Percentiles rank a stretch among this genome's conserved stretches.
Conservation (phyloP, 1,140 invertebrate species). For the Probaryconus sp. region DNA sequence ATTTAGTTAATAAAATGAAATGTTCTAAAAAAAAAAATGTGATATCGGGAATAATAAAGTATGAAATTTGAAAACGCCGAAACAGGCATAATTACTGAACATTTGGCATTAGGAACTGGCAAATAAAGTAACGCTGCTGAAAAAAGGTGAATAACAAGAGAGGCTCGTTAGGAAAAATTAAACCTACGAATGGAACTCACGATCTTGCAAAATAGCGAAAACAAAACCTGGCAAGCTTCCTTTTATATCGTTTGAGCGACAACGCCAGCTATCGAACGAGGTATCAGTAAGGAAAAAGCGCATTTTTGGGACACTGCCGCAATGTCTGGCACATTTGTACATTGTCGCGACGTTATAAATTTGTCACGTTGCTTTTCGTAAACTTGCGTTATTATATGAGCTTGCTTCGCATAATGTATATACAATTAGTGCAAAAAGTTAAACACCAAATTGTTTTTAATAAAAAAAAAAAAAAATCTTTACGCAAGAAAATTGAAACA, state of each 20-base stretch:
- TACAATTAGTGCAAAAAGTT: too few species aligned
- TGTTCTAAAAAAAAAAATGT: constrained; percentile 4
- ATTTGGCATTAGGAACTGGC: constrained; percentile 33
- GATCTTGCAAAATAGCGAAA: constrained; percentile 26
- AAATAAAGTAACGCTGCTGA: constrained; percentile 1
- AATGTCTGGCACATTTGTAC: constrained; percentile 43
- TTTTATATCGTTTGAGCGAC: constrained; percentile 35
- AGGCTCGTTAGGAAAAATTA: constrained; percentile 36
- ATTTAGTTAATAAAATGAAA: too few species aligned
- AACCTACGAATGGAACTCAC: constrained; percentile 11
- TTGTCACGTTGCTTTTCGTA: constrained; percentile 26
- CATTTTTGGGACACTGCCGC: constrained; percentile 21
- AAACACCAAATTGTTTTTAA: too few species aligned
- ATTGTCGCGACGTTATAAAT: constrained; percentile 47
- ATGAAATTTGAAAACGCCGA: background rate
- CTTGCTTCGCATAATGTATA: too few species aligned
- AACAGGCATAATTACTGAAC: constrained; percentile 18
- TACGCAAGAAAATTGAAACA: too few species aligned
- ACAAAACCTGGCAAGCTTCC: constrained; percentile 54
- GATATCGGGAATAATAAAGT: background rate
- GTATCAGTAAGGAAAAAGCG: constrained; percentile 17
- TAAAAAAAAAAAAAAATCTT: too few species aligned
- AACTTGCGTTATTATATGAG: constrained; percentile 19
- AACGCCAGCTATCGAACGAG: constrained; percentile 26
- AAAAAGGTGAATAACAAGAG: background rate